These are phyloP conservation scores for Clunio marinus DNA, from an alignment of 2,888 invertebrate species.

Conservation along the genomic window DNA sequence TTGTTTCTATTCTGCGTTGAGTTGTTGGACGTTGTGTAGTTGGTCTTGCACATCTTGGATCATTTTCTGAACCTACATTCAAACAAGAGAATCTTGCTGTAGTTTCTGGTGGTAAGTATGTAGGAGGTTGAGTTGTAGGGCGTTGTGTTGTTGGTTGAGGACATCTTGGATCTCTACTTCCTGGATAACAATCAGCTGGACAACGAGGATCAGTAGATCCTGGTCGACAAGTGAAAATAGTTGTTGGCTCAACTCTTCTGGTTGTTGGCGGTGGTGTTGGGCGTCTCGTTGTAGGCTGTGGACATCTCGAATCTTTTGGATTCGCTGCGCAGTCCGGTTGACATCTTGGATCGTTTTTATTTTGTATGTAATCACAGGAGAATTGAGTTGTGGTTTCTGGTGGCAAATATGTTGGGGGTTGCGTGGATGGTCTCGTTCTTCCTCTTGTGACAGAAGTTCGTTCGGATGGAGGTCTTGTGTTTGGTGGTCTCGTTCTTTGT, in stretches of 20 bases:
- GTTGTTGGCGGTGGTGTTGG: slow-evolving; percentile 42
- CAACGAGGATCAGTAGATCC: slow-evolving; percentile 47
- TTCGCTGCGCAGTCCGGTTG: slow-evolving; percentile 52
- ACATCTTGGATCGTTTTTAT: slow-evolving; percentile 45
- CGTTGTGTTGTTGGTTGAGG: slow-evolving; percentile 43
- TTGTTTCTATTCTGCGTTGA: neutral
- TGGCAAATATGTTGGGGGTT: slow-evolving; percentile 41
- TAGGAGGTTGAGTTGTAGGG: slow-evolving; percentile 40
- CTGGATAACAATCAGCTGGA: slow-evolving; percentile 48
- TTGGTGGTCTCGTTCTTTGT: slow-evolving; percentile 44
- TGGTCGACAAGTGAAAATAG: slow-evolving; percentile 45
- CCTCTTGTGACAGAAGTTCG: slow-evolving; percentile 43
- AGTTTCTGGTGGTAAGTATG: slow-evolving; percentile 36
- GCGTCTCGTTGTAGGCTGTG: slow-evolving; percentile 41
- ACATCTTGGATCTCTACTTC: slow-evolving; percentile 48
- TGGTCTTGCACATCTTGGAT: slow-evolving; percentile 44
- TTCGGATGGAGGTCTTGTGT: slow-evolving; percentile 41
- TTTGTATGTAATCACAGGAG: slow-evolving; percentile 43
- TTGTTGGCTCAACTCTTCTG: slow-evolving; percentile 41
- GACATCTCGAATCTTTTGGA: slow-evolving; percentile 46
- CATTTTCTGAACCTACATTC: slow-evolving; percentile 40
- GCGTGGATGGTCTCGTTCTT: slow-evolving; percentile 44
- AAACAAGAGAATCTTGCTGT: slow-evolving; percentile 41
- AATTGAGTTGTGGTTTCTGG: slow-evolving; percentile 40
- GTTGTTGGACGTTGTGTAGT: slow-evolving; percentile 41